Evolutionary conservation across 2,888 invertebrate genomes (phyloP).

Genomic region (Campaea margaritaria): DNA sequence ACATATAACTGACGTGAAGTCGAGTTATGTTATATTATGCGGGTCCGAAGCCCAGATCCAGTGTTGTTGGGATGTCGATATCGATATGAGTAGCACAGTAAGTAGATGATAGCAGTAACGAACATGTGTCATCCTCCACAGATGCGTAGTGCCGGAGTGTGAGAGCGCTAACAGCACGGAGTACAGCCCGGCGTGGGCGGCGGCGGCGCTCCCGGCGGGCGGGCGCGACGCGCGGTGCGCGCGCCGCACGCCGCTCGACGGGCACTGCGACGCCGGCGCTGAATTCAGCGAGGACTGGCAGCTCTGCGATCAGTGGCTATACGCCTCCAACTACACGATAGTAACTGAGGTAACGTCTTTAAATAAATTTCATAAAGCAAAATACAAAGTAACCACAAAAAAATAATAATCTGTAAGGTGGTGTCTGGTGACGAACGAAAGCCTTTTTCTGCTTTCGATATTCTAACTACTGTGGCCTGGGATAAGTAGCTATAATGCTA

Average conservation of each 20-base stretch:
- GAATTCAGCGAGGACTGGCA: conserved; percentile 66
- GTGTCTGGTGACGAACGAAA: too few species aligned
- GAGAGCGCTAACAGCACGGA: conserved; percentile 66
- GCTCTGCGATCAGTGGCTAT: conserved; percentile 56
- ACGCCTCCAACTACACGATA: conserved; percentile 56
- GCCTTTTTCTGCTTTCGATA: too few species aligned
- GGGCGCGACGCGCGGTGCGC: conserved; percentile 58
- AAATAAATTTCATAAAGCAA: too few species aligned
- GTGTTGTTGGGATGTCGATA: too few species aligned
- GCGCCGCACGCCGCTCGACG: conserved; percentile 52
- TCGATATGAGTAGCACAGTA: not conserved
- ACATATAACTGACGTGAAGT: too few species aligned
- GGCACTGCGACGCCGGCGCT: conserved; percentile 46
- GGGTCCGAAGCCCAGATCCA: too few species aligned
- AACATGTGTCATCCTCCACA: conserved; percentile 40
- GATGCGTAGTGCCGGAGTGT: conserved; percentile 77
- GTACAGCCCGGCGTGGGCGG: conserved; percentile 66
- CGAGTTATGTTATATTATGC: too few species aligned
- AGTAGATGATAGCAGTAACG: not conserved
- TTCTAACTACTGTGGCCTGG: too few species aligned
- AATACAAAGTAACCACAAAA: too few species aligned
- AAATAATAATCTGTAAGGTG: too few species aligned
- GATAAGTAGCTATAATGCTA: too few species aligned
- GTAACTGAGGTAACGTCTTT: conserved; percentile 60
- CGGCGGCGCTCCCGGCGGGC: conserved; percentile 54